Conservation (phyloP, 1,140 invertebrate species). For the Drosophila biarmipes region DNA sequence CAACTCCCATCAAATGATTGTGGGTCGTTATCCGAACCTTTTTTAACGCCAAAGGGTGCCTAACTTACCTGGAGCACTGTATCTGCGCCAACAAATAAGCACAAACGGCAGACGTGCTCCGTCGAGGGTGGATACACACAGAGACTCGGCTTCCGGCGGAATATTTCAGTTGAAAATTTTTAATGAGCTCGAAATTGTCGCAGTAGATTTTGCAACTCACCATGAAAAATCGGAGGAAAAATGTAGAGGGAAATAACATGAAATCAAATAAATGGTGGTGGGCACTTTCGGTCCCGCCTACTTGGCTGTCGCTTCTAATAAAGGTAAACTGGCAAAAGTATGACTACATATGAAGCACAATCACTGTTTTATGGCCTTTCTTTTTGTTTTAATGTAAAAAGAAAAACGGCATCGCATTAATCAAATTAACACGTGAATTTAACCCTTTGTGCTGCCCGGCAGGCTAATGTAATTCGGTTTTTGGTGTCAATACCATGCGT, state of each 20-base stretch:
- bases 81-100: constrained; percentile 33
- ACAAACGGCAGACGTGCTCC: constrained; percentile 32
- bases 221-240: constrained; percentile 12
- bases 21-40: neutral
- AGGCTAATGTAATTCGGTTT: constrained; percentile 18
- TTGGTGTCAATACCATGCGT: constrained; percentile 49
- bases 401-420: constrained; percentile 11
- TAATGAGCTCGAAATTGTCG: constrained; percentile 74
- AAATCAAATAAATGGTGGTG: constrained; percentile 25
- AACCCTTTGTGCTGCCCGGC: neutral
- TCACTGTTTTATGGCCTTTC: neutral
- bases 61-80: constrained; percentile 40
- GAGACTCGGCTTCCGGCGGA: constrained; percentile 65
- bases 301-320: constrained; percentile 21
- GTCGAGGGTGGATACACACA: constrained; percentile 29
- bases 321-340: constrained; percentile 23
- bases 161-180: constrained; percentile 82
- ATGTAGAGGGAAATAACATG: constrained; percentile 2
- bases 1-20: no score
- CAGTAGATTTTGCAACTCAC: constrained; percentile 22
- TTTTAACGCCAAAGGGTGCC: constrained; percentile 17
- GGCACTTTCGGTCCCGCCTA: neutral
- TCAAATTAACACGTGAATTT: constrained; percentile 18
- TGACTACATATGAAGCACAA: constrained; percentile 7
- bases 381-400: neutral